These are phyloP conservation scores for Sebastes umbrosus DNA, from an alignment of 2,797 vertebrate species.

Conservation along the genomic window DNA sequence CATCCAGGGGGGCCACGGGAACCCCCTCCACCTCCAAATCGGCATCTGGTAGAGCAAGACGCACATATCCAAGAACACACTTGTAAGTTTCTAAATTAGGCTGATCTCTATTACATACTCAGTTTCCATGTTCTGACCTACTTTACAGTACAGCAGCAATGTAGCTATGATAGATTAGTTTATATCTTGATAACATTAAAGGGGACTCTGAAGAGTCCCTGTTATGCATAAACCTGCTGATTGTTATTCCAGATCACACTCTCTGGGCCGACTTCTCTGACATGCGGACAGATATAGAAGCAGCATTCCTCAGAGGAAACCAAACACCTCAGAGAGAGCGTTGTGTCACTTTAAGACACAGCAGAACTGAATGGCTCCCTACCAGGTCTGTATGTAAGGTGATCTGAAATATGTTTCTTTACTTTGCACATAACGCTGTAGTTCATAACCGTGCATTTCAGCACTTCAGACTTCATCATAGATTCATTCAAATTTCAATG, in stretches of 20 bases:
- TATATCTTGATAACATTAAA: neutral
- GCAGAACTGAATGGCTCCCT: neutral
- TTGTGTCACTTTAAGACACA: conserved; percentile 66
- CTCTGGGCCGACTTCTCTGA: conserved; percentile 57
- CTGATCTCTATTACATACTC: conserved; percentile 46
- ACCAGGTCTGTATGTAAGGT: neutral
- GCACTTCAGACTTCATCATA: neutral
- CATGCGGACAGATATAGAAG: conserved; percentile 69
- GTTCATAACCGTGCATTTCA: neutral
- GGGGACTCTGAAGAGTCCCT: neutral
- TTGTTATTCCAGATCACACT: neutral
- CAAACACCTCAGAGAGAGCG: conserved; percentile 39
- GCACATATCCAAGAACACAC: conserved; percentile 4
- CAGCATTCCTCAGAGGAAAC: conserved; percentile 64
- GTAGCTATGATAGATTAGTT: neutral
- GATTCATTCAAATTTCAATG: neutral
- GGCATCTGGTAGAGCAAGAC: conserved; percentile 82
- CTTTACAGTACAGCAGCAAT: conserved; percentile 24
- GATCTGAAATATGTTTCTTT: neutral
- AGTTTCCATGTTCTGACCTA: conserved; percentile 51
- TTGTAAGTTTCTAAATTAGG: conserved; percentile 64
- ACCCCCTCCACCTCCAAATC: conserved; percentile 92
- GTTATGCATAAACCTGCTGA: neutral
- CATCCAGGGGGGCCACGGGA: conserved; percentile 93
- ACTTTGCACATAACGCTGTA: neutral